These are phyloP conservation scores for Corvus moneduloides DNA, from an alignment of 2,113 vertebrate species.

Conservation along the genomic window DNA sequence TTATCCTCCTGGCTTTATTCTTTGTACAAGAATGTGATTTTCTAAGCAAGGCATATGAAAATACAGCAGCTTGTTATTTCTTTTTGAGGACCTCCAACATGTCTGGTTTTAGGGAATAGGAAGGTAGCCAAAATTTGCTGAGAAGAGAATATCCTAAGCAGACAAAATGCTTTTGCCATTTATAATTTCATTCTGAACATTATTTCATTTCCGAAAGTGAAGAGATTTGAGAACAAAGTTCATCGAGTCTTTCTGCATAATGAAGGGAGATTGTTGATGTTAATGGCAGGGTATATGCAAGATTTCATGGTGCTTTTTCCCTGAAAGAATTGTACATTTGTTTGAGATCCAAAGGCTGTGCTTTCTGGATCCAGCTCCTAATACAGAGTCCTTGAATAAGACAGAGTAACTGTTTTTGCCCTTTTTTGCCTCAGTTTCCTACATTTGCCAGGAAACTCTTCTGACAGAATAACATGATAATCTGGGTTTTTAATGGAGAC, in stretches of 20 bases:
- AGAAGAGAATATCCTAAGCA: neutral
- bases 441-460: neutral
- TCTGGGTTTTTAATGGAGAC: neutral
- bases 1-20: neutral
- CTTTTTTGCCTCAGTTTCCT: neutral
- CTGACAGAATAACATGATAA: neutral
- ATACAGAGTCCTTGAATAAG: neutral
- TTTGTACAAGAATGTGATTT: neutral
- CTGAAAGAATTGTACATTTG: neutral
- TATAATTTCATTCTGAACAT: neutral
- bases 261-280: neutral
- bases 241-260: neutral
- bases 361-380: neutral
- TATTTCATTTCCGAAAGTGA: neutral
- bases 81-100: neutral
- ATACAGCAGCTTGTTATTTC: neutral
- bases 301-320: neutral
- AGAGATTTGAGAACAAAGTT: neutral
- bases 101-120: neutral
- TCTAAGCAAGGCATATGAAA: neutral
- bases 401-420: neutral
- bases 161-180: neutral
- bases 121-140: neutral
- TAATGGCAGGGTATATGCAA: neutral
- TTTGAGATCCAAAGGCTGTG: neutral